phyloP scores from a whole-genome alignment of 2,888 invertebrate species.

The Tachina grossa region DNA sequence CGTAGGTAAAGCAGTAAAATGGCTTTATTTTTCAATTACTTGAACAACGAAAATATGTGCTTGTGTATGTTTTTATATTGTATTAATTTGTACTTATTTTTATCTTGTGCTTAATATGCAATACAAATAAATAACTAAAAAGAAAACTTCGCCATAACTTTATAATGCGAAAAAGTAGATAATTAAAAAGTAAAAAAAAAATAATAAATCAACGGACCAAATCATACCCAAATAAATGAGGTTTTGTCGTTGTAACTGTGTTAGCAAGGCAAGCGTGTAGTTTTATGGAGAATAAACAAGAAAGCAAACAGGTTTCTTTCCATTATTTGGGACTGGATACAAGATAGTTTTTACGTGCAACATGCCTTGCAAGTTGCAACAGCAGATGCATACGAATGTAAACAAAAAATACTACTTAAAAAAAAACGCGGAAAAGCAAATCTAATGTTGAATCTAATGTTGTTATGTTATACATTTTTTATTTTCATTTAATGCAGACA shows the following conservation, averaged over 20 bases:
- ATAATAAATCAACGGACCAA: conserved; percentile 39
- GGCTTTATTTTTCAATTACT: no score
- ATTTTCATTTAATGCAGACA: conserved; percentile 33
- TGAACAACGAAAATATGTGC: no score
- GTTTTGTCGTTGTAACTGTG: conserved; percentile 62
- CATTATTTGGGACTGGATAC: conserved; percentile 61
- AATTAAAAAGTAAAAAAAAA: conserved; percentile 39
- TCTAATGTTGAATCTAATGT: conserved; percentile 67
- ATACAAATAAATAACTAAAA: neutral
- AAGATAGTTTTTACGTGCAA: conserved; percentile 60
- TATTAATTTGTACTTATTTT: conserved; percentile 2
- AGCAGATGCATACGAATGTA: conserved; percentile 34
- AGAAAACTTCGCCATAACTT: conserved; percentile 19
- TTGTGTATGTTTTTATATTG: neutral
- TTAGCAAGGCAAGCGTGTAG: conserved; percentile 63
- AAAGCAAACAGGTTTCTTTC: conserved; percentile 58
- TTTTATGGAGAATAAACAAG: conserved; percentile 52
- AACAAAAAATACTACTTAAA: conserved; percentile 48
- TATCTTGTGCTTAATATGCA: conserved; percentile 4
- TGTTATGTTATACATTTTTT: conserved; percentile 35
- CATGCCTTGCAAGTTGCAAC: conserved; percentile 55
- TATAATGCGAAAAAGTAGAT: conserved; percentile 37
- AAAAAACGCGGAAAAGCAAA: conserved; percentile 65
- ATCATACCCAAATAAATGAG: conserved; percentile 49
- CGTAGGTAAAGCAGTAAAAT: no score